phyloP scores from a whole-genome alignment of 2,888 invertebrate genomes.

The Dicycla oo region DNA sequence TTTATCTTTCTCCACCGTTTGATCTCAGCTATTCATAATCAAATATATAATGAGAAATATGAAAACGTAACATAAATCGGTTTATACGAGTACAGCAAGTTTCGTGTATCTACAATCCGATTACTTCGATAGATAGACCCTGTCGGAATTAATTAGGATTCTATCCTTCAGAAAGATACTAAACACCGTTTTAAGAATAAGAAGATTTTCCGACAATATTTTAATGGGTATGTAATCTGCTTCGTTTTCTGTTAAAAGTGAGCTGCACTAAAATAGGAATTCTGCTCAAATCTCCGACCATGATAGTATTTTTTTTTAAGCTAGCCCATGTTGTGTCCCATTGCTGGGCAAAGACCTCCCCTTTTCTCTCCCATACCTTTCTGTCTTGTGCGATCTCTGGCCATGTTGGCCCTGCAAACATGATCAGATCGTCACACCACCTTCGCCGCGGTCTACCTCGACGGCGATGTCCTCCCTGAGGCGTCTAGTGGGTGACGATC shows the following conservation, averaged over 20 bases:
- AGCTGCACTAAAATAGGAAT: not conserved
- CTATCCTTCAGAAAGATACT: conserved; percentile 50
- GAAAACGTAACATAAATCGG: conserved; percentile 43
- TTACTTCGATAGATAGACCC: conserved; percentile 56
- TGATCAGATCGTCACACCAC: no score
- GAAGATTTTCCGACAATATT: conserved; percentile 26
- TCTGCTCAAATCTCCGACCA: conserved; percentile 1
- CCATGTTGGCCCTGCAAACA: no score
- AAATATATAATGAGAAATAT: conserved; percentile 52
- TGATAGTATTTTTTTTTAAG: no score
- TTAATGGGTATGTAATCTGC: conserved; percentile 13
- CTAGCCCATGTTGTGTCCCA: no score
- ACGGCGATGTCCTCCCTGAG: no score
- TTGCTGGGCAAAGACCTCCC: no score
- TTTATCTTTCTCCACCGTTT: conserved; percentile 24
- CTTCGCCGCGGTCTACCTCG: no score
- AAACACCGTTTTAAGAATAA: conserved; percentile 43
- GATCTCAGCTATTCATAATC: conserved; percentile 43
- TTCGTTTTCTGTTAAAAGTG: conserved; percentile 5
- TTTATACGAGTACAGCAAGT: conserved; percentile 45
- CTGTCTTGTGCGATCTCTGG: no score
- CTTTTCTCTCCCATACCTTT: no score
- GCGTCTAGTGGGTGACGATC: no score
- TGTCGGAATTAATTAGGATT: conserved; percentile 58
- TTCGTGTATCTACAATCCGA: conserved; percentile 58